phyloP scores from a whole-genome alignment of 2,113 vertebrate species.

The human region GRCh38 chr4:24247501-24248000 shows the following conservation, averaged over 20 bases:
- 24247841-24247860: not conserved
- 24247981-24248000: not conserved
- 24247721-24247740: not conserved
- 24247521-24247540: not conserved
- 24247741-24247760: not conserved
- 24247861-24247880: not conserved
- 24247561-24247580: not conserved
- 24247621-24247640: too few relatives aligned
- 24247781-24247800: not conserved
- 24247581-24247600: not conserved
- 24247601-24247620: not conserved
- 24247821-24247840: not conserved
- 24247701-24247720: not conserved
- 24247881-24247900: not conserved
- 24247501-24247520: constrained; percentile 31
- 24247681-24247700: fast-evolving
- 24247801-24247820: not conserved
- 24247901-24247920: too few relatives aligned
- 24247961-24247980: not conserved
- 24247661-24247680: not conserved
- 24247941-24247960: not conserved
- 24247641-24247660: not conserved
- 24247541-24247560: not conserved
- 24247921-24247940: not conserved
- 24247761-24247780: not conserved